Evolutionary conservation across 2,113 vertebrate genomes (phyloP).

Genomic region (Fulmarus glacialis): DNA sequence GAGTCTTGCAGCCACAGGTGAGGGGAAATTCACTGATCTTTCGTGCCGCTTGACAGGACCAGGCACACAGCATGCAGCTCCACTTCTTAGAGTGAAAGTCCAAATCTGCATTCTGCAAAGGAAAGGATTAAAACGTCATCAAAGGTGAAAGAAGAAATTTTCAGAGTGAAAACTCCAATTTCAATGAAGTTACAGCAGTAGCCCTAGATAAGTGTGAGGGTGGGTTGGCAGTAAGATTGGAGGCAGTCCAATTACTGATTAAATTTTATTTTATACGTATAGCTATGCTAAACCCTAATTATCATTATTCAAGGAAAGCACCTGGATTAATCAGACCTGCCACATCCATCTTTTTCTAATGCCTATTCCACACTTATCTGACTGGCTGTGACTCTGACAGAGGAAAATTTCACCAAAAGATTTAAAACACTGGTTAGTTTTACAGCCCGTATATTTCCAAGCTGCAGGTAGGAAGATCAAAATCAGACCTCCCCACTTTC

Average conservation of each 20-base stretch:
- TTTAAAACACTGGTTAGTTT: conserved; percentile 22
- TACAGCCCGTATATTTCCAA: not conserved
- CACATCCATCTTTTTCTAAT: conserved; percentile 65
- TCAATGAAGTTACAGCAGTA: conserved; percentile 64
- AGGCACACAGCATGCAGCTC: not conserved
- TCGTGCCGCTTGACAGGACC: not conserved
- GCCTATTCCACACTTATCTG: conserved; percentile 27
- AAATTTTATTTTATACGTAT: conserved; percentile 67
- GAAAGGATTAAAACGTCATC: conserved; percentile 46
- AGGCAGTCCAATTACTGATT: conserved; percentile 73
- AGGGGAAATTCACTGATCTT: not conserved
- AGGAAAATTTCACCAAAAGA: conserved; percentile 25
- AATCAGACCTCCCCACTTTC: not conserved
- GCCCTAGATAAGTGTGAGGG: conserved; percentile 65
- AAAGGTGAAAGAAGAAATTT: conserved; percentile 57
- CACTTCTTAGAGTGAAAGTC: not conserved
- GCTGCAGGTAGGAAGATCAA: not conserved
- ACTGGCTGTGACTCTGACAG: not conserved
- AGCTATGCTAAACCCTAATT: conserved; percentile 52
- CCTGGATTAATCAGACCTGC: conserved; percentile 66
- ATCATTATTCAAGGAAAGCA: conserved; percentile 67
- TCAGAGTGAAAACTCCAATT: conserved; percentile 52
- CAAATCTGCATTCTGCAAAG: not conserved
- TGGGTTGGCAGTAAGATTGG: conserved; percentile 66
- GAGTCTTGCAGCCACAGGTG: not conserved